Conservation (phyloP, 2,113 vertebrate genomes). For the Opisthocomus hoazin region DNA sequence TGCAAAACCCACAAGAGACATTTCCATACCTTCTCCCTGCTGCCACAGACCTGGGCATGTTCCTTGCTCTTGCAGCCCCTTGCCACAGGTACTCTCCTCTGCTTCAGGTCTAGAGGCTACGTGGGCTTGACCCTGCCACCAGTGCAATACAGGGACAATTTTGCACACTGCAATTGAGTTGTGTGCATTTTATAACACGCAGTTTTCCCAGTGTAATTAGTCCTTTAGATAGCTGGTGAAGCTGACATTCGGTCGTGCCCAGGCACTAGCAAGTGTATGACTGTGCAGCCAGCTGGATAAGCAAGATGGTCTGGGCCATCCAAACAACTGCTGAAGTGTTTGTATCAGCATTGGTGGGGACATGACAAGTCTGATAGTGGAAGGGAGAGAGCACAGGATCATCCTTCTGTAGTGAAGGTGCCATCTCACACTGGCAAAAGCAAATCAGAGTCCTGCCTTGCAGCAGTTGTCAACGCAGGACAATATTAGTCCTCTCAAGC, state of each 20-base stretch:
- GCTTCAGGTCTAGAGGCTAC: background rate
- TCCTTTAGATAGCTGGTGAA: background rate
- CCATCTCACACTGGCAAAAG: background rate
- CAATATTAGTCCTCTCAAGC: background rate
- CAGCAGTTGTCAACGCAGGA: background rate
- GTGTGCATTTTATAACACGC: background rate
- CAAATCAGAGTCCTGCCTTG: fast-evolving
- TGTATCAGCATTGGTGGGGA: background rate
- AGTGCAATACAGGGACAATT: background rate
- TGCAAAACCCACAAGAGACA: background rate
- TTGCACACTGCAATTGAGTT: background rate
- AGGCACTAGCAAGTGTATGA: background rate
- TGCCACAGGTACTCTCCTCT: fast-evolving
- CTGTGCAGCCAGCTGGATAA: background rate
- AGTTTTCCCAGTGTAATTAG: background rate
- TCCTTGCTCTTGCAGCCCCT: background rate
- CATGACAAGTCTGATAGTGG: background rate
- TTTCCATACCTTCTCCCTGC: background rate
- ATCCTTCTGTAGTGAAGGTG: background rate
- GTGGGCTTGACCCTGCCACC: background rate
- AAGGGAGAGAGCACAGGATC: background rate
- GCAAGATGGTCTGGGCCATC: background rate
- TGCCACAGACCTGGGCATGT: background rate
- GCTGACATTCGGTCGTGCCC: background rate
- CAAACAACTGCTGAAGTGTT: background rate